These are phyloP conservation scores for Chamaetylas fuelleborni DNA, from an alignment of 2,113 vertebrate genomes.

Conservation along the genomic window DNA sequence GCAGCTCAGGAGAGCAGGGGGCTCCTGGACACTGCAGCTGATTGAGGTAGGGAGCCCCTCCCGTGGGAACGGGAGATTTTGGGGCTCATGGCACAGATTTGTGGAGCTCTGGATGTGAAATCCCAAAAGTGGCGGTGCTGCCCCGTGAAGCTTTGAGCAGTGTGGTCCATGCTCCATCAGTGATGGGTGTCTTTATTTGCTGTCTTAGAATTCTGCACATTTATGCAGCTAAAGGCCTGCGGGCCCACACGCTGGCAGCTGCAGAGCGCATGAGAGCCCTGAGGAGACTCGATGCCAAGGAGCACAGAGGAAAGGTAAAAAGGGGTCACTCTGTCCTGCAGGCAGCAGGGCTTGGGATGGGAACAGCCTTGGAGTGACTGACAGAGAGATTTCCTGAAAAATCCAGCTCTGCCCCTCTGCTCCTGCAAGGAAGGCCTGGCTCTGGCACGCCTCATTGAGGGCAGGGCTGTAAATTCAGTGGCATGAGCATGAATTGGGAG, in stretches of 20 bases:
- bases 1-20: not conserved
- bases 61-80: not conserved
- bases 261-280: constrained; percentile 51
- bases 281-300: constrained; percentile 50
- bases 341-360: not conserved
- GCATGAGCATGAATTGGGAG: not conserved
- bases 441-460: fast-evolving
- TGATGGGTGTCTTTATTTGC: constrained; percentile 29
- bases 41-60: not conserved
- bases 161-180: not conserved
- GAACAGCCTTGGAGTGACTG: not conserved
- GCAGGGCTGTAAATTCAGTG: not conserved
- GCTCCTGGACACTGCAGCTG: not conserved
- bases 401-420: not conserved
- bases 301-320: constrained; percentile 68
- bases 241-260: constrained; percentile 22
- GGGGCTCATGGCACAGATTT: not conserved
- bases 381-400: not conserved
- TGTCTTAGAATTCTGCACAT: constrained; percentile 69
- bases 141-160: not conserved
- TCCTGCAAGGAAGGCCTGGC: not conserved
- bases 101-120: not conserved
- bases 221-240: constrained; percentile 67
- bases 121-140: not conserved
- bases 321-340: not conserved